Evolutionary conservation across 2,888 invertebrate species (phyloP), one percentile per base, ranked within the genome.

Genomic region (Tenthredo mesomela): DNA sequence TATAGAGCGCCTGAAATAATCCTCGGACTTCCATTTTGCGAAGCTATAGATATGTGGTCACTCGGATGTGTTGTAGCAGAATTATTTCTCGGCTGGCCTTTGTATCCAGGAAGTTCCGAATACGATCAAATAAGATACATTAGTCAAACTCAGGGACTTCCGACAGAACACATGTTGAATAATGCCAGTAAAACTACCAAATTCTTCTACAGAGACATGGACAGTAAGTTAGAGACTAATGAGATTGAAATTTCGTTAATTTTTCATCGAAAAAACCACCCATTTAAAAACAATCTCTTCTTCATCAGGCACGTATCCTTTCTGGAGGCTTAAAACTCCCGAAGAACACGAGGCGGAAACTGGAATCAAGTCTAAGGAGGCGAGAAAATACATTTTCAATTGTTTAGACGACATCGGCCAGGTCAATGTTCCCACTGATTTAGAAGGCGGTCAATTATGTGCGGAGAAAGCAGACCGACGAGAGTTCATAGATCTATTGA

Each of bases 31-130:
- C 99, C 99, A 86, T 99, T 99, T 95, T 99, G 99, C 94, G 99
- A 99, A 94, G 98, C 99, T 18, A 99, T 99, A 91, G 99, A 99
- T 94, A 99, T 99, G 99, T 99, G 99, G 99, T 99, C 99, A 7
- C 95, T 99, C 88, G 99, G 99, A 85, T 99, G 99, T 94, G 99
- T 99, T 87, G 99, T 99, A 75, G 99, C 99, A 2, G 99, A 99
- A 93, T 95, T 99, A 89, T 99, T 99, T 94, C 95, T 99, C 71
- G 99, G 99, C 87, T 99, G 99, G 99, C 99, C 99, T 21, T 95
- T 99, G 58, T 99, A 99, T 94, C 99, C 99, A 0, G 99, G 99
- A 87, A 98, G 98, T 83, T 99, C 99, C 25, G 99, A 99, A 94
- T 99, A 99, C 94, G 99, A 99, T 94, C 98, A 99, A 95, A 99